Base-by-base conservation (phyloP, 1,140 invertebrate genomes). In the Penaeus indicus region DNA sequence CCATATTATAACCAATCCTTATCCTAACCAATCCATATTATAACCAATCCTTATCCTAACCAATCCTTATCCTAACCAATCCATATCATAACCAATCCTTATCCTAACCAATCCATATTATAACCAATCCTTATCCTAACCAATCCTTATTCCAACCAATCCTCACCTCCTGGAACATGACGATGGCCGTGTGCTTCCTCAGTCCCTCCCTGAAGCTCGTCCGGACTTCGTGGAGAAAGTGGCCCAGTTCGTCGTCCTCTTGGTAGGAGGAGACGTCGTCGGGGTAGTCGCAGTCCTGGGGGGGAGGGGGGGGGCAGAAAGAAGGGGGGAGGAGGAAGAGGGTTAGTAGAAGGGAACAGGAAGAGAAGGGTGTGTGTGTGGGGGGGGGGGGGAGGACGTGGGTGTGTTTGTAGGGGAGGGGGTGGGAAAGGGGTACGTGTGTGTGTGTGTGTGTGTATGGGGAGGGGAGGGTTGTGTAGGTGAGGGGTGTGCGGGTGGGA, bases 201-300 rank as follows among this genome's bases (percentile, higher is more conserved):
- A 91, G 83, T 13, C 87, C 84, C 85, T 89, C 86, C 60, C 77
- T 32, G 86, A 85, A 91, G 62, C 67, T 85, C 27, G 21, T 38
- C 19, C 90, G 77, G 60, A 89, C 86, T 63, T 90, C 89, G 11
- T 72, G 62, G 64, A 91, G 78, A 83, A 89, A 91, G 22, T 27
- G 47, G 22, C 86, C 89, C 61, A 91, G 86, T 60, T 91, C 89
- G 62, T 90, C 89, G 13, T 91, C 82, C 25, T 80, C 81, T 3
- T 72, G 1, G 82, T 91, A 88, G 62, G 67, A 67, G 0, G 69
- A 64, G n/a, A 78, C 67, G 19, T 89, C 84, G 21, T 90, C 80
- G 13, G 90, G 89, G 72, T 85, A 91, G 0, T 85, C 86, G 42
- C 85, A 89, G n/a, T 91, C 91, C 85, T 90, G 83, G 8, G 21